Conservation (phyloP, 2,113 vertebrate genomes). For the Xyliphius kryptos region DNA sequence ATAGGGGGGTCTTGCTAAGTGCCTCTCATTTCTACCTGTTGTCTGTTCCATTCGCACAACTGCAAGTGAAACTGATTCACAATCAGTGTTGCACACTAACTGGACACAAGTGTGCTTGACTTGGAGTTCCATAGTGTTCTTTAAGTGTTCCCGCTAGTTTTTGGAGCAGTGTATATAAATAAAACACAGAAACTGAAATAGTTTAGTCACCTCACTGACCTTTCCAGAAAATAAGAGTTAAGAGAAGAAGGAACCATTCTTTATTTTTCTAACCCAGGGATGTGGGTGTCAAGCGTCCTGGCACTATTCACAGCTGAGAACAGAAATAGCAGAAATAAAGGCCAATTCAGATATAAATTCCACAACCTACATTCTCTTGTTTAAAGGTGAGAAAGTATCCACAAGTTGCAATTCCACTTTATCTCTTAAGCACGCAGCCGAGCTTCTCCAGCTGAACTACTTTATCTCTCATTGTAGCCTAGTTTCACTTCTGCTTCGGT, state of each 20-base stretch:
- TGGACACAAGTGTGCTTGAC: too few relatives aligned
- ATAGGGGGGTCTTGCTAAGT: too few relatives aligned
- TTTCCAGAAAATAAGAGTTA: background rate
- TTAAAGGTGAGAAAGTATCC: background rate
- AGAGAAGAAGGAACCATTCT: background rate
- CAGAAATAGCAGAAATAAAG: constrained; percentile 19
- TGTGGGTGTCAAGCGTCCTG: constrained; percentile 2
- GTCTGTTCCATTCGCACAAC: too few relatives aligned
- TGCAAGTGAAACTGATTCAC: too few relatives aligned
- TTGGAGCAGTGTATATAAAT: background rate
- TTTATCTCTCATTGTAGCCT: background rate
- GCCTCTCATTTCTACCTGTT: too few relatives aligned
- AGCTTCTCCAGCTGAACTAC: background rate
- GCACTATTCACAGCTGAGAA: constrained; percentile 21
- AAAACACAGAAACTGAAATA: background rate
- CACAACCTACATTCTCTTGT: constrained; percentile 15
- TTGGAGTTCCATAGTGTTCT: too few relatives aligned
- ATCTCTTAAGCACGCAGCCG: too few relatives aligned
- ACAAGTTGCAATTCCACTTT: background rate
- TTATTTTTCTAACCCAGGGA: background rate
- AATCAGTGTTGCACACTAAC: too few relatives aligned
- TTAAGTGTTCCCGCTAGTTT: too few relatives aligned
- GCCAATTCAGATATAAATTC: background rate
- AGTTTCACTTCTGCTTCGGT: background rate
- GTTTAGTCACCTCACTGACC: background rate